Conservation (phyloP, 2,888 invertebrate species). For the Pristionchus entomophagus region DNA sequence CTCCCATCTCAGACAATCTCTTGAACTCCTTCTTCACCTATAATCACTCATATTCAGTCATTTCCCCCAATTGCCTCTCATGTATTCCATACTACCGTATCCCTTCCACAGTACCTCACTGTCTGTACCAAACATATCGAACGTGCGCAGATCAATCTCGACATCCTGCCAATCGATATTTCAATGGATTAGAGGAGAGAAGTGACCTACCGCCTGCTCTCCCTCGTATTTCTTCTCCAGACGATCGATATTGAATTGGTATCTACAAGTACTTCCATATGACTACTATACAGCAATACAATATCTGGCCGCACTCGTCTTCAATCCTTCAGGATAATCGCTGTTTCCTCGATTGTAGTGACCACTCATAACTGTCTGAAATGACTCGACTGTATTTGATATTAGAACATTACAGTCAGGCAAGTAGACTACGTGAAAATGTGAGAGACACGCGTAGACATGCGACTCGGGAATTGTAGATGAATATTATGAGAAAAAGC, state of each 20-base stretch:
- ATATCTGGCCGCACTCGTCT: not conserved
- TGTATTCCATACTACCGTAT: too few species aligned
- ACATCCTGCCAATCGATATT: constrained; percentile 9
- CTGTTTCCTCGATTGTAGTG: too few species aligned
- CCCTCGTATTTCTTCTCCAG: constrained; percentile 30
- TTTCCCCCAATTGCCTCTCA: too few species aligned
- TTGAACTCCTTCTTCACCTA: constrained; percentile 40
- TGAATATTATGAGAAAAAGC: too few species aligned
- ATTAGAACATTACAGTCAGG: too few species aligned
- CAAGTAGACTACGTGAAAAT: too few species aligned
- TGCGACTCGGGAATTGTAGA: too few species aligned
- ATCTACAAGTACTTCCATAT: constrained; percentile 34
- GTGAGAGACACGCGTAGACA: too few species aligned
- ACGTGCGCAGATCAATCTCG: constrained; percentile 21
- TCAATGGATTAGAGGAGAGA: not conserved
- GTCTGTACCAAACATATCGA: constrained; percentile 6
- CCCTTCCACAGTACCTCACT: too few species aligned
- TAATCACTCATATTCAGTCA: too few species aligned
- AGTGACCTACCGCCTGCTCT: not conserved
- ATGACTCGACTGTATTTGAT: too few species aligned
- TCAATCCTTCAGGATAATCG: not conserved
- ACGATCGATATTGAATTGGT: constrained; percentile 41
- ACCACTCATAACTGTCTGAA: too few species aligned
- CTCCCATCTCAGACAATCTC: not conserved
- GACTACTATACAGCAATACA: not conserved